Conservation (phyloP, 2,797 vertebrate genomes). For the Acipenser ruthenus region DNA sequence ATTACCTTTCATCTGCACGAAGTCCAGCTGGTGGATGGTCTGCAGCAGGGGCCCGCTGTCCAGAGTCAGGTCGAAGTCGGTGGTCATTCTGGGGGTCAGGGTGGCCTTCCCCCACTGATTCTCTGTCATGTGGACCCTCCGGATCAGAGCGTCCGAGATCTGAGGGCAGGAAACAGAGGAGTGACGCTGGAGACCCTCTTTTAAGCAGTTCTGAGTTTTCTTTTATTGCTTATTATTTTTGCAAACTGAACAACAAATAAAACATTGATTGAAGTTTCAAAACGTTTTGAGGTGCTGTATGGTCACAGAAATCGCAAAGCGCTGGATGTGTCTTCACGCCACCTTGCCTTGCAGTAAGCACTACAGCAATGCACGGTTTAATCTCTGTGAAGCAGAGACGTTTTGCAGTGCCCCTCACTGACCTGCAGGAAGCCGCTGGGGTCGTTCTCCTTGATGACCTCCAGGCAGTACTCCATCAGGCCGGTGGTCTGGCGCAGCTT, state of each 20-base stretch:
- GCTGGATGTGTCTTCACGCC: conserved; percentile 6
- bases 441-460: conserved; percentile 98
- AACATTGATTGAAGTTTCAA: no score
- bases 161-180: conserved; percentile 35
- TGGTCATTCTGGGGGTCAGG: conserved; percentile 90
- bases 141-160: conserved; percentile 96
- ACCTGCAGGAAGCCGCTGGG: conserved; percentile 98
- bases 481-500: conserved; percentile 96
- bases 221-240: no score
- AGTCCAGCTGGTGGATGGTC: conserved; percentile 96
- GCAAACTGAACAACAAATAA: no score
- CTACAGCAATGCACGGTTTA: conserved; percentile 3
- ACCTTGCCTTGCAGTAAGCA: neutral
- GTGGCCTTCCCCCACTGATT: conserved; percentile 97
- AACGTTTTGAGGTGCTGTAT: no score
- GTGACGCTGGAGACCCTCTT: neutral
- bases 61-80: conserved; percentile 92
- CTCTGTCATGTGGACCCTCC: conserved; percentile 90
- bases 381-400: conserved; percentile 1
- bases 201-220: neutral
- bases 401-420: conserved; percentile 10
- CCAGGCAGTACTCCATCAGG: conserved; percentile 96
- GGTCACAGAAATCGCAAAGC: neutral
- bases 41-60: conserved; percentile 90
- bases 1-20: conserved; percentile 95